These are phyloP conservation scores for Platysteira castanea DNA, from an alignment of 2,113 vertebrate genomes.

Conservation along the genomic window DNA sequence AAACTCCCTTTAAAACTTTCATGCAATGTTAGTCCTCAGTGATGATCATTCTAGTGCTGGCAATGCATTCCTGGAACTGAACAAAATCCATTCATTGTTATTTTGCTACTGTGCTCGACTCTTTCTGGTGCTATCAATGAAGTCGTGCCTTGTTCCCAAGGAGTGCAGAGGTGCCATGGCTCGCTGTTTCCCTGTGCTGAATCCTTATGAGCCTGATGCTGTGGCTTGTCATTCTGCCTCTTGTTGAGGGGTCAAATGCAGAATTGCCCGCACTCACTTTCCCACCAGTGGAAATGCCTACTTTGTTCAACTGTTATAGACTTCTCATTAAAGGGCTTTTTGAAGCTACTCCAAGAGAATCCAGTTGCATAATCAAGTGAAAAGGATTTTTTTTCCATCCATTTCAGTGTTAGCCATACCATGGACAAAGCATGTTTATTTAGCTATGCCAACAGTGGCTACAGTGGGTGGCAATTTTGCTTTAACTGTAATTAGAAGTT, in stretches of 20 bases:
- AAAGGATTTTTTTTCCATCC: not conserved
- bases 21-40: not conserved
- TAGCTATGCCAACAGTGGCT: not conserved
- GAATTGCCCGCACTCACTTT: not conserved
- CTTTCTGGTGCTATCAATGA: slow-evolving; percentile 25
- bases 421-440: slow-evolving; percentile 44
- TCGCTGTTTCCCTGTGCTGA: not conserved
- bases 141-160: slow-evolving; percentile 18
- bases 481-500: not conserved
- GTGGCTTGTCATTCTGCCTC: not conserved
- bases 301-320: slow-evolving; percentile 26
- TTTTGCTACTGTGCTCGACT: not conserved
- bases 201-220: slow-evolving; percentile 35
- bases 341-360: slow-evolving; percentile 29
- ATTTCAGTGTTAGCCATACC: slow-evolving; percentile 29
- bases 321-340: slow-evolving; percentile 25
- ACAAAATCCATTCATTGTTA: not conserved
- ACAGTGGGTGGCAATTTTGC: slow-evolving; percentile 16
- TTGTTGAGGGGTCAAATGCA: not conserved
- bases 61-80: not conserved
- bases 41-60: not conserved
- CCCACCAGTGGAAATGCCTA: slow-evolving; percentile 50
- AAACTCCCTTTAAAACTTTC: not conserved
- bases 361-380: slow-evolving; percentile 55
- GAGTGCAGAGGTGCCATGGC: not conserved